Evolutionary conservation across 1,140 invertebrate species (phyloP), one percentile per base, ranked within the genome.

Genomic region (Cyphomyrmex costatus): DNA sequence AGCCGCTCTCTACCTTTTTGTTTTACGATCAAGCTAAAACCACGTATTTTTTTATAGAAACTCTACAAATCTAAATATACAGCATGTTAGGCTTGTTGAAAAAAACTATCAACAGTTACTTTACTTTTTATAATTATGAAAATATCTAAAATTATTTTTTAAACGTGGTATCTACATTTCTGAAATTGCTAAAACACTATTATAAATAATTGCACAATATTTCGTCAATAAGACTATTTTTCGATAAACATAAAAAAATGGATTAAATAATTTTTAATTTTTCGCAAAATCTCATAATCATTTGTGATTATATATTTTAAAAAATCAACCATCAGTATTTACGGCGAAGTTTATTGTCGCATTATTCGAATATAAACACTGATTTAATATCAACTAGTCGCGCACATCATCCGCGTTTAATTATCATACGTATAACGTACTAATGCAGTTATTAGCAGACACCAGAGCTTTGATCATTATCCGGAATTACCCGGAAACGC

Each of bases 401-500:
- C 12, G 36, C 33, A 16, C 74, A 30, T 73, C 79, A 46, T 49
- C 24, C 36, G 74, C 27, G 71, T 83, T 83, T 83, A 83, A 83
- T 83, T 83, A 83, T 74, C 68, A 74, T 73, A 61, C 24, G 27
- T 53, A 74, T 60, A 58, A 83, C 36, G 42, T 83, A 74, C 53
- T 73, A 73, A 83, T 74, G 68, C 68, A 83, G 56, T 83, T 83
- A 74, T 83, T 83, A 83, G 68, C 68, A 60, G 58, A 49, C 16
- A n/a, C 68, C 36, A 53, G 73, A 7, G 33, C 58, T 85, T 85
- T 85, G 82, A 85, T 85, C 82, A 65, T 77, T 85, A 85, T 30
- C 21, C 58, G 21, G 46, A 85, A 85, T 78, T 85, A 77, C 60
- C 16, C 46, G 82, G 56, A 74, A 84, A 36, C 30, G 7, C 49